Evolutionary conservation across 2,797 vertebrate species (phyloP).

Genomic region (Cercopithecus petaurista): DNA sequence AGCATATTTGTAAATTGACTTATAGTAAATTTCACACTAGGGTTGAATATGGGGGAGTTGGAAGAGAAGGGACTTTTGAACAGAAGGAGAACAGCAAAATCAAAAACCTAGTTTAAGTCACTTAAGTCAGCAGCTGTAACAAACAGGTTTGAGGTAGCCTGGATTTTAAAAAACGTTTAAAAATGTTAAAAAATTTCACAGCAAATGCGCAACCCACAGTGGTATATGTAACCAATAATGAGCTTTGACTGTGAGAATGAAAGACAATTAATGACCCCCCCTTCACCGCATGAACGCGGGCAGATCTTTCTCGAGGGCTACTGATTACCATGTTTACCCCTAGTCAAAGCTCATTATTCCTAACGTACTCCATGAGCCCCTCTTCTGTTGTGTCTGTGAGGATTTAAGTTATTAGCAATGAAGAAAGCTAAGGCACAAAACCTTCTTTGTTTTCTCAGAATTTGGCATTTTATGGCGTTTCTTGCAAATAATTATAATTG

Average conservation of each 20-base stretch:
- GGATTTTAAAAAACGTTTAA: not conserved
- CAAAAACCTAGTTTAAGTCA: not conserved
- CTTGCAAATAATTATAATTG: slow-evolving; percentile 18
- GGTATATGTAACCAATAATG: slow-evolving; percentile 50
- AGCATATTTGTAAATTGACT: not conserved
- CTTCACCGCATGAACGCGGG: not conserved
- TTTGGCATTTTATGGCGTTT: not conserved
- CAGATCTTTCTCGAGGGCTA: slow-evolving; percentile 3
- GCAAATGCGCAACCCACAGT: slow-evolving; percentile 36
- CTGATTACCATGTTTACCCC: slow-evolving; percentile 64
- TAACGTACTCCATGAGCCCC: slow-evolving; percentile 37
- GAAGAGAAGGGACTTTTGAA: not conserved
- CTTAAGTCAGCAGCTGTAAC: slow-evolving; percentile 26
- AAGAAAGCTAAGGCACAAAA: slow-evolving; percentile 65
- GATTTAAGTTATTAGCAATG: not conserved
- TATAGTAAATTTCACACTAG: not conserved
- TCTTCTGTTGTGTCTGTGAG: slow-evolving; percentile 7
- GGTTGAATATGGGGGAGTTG: not conserved
- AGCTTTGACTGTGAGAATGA: slow-evolving; percentile 57
- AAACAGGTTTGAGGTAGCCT: slow-evolving; percentile 3
- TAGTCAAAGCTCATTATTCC: slow-evolving; percentile 67
- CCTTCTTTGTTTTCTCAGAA: slow-evolving; percentile 41
- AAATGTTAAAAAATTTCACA: not conserved
- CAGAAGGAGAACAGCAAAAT: not conserved
- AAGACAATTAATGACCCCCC: slow-evolving; percentile 52